Percentiles rank a stretch among this genome's conserved stretches.
These are phyloP conservation scores for Daboia siamensis DNA, from an alignment of 2,113 vertebrate genomes.

Conservation along the genomic window DNA sequence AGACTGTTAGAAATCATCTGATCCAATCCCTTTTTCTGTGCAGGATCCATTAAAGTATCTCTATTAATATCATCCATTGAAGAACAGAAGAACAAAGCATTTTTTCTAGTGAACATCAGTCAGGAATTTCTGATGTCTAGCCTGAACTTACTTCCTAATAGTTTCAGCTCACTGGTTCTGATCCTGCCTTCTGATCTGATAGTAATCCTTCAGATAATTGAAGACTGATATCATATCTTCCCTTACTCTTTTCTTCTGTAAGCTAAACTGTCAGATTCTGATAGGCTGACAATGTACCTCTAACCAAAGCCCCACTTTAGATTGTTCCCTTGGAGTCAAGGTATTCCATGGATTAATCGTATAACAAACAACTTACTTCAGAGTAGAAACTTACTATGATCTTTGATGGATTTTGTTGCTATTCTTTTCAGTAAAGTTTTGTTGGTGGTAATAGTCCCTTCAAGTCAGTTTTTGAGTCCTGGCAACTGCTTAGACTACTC, in stretches of 20 bases:
- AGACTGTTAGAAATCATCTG: background rate
- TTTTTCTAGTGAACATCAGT: background rate
- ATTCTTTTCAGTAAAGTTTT: background rate
- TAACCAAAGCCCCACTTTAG: background rate
- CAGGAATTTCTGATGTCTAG: background rate
- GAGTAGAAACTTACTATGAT: background rate
- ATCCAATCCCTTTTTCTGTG: background rate
- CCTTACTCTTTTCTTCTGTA: background rate
- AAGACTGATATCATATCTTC: background rate
- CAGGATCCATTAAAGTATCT: background rate
- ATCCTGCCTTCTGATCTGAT: background rate
- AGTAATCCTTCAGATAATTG: background rate
- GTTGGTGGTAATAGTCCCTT: background rate
- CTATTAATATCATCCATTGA: background rate
- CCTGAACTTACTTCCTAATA: background rate
- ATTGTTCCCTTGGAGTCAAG: background rate
- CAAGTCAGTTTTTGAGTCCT: background rate
- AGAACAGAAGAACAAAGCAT: background rate
- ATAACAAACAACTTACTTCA: background rate
- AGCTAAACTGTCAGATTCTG: background rate
- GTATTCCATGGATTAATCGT: background rate
- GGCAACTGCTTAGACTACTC: background rate
- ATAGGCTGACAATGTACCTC: background rate
- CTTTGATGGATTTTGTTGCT: background rate
- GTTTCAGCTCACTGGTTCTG: background rate